These are phyloP conservation scores for Drosophila lacertosa DNA, from an alignment of 1,140 invertebrate species.

Conservation along the genomic window DNA sequence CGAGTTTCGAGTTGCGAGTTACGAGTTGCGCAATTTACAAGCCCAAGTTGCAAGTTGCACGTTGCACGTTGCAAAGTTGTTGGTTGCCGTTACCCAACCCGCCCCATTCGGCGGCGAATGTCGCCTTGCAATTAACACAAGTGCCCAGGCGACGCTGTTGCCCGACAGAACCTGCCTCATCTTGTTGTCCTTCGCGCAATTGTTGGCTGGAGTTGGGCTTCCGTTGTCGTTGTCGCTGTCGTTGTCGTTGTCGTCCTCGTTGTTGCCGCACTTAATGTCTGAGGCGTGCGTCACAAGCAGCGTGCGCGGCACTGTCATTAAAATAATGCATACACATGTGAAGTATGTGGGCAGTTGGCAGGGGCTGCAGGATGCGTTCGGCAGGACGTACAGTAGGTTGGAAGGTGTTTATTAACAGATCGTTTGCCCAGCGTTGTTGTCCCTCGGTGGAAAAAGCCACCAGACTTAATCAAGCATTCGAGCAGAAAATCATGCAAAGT, in stretches of 20 bases:
- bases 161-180: constrained; percentile 33
- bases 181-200: constrained; percentile 71
- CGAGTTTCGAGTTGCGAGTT: constrained; percentile 35
- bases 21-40: constrained; percentile 49
- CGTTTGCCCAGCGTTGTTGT: constrained; percentile 70
- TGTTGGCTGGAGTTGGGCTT: constrained; percentile 45
- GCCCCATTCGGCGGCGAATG: constrained; percentile 67
- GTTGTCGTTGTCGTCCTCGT: constrained; percentile 44
- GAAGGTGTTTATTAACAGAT: constrained; percentile 84
- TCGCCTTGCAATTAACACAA: constrained; percentile 78
- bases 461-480: constrained; percentile 61
- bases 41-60: constrained; percentile 14
- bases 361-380: constrained; percentile 37
- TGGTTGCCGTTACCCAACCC: constrained; percentile 41
- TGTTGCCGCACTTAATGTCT: constrained; percentile 64
- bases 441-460: too few relatives aligned
- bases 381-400: constrained; percentile 10
- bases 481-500: constrained; percentile 79
- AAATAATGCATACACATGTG: constrained; percentile 81
- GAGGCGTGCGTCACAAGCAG: constrained; percentile 71
- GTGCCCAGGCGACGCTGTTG: constrained; percentile 56
- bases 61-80: constrained; percentile 22
- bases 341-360: constrained; percentile 76
- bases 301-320: constrained; percentile 74
- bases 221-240: constrained; percentile 21